Conservation (phyloP, 2,113 vertebrate genomes). For the Hypomesus transpacificus region DNA sequence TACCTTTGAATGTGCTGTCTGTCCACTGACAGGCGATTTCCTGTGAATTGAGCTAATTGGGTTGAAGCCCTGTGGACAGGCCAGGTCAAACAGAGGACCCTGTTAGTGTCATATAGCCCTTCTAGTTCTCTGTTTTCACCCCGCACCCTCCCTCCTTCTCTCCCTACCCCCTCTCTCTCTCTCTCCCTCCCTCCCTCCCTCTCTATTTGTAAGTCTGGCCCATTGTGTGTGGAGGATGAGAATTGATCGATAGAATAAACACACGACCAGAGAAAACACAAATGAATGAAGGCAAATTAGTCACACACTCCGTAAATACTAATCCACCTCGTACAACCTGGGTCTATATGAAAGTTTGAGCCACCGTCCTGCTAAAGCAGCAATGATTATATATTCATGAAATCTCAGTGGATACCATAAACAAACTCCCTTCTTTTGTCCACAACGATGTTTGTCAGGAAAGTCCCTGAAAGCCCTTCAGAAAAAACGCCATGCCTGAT, state of each 20-base stretch:
- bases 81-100: neutral
- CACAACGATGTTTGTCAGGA: neutral
- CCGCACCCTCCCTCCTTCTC: neutral
- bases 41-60: slow-evolving; percentile 9
- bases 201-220: neutral
- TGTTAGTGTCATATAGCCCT: neutral
- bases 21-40: slow-evolving; percentile 19
- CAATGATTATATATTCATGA: too few relatives aligned
- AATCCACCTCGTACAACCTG: too few relatives aligned
- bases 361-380: too few relatives aligned
- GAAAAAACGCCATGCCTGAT: neutral
- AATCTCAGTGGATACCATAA: too few relatives aligned
- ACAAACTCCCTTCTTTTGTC: neutral
- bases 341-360: too few relatives aligned
- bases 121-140: neutral
- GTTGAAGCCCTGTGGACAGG: neutral
- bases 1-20: slow-evolving; percentile 10
- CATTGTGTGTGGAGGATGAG: neutral
- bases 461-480: neutral
- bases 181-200: neutral
- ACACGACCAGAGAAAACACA: too few relatives aligned
- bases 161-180: neutral
- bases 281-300: too few relatives aligned
- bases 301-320: too few relatives aligned
- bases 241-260: neutral